These are phyloP conservation scores for Thyatira batis DNA, from an alignment of 2,888 invertebrate genomes.

Conservation along the genomic window DNA sequence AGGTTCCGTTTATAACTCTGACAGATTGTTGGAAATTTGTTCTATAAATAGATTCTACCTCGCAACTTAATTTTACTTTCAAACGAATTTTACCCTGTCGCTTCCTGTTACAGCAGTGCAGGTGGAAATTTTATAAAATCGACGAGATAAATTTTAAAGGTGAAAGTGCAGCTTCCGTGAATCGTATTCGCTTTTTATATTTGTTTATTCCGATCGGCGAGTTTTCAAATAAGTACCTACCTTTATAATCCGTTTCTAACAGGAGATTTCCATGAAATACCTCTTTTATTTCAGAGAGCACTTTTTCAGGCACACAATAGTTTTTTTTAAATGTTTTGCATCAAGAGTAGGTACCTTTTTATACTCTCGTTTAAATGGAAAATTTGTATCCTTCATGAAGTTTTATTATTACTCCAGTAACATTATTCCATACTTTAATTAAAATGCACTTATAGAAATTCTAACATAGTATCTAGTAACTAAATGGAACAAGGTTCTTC, in stretches of 20 bases:
- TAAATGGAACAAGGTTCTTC: not conserved
- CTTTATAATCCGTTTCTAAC: not conserved
- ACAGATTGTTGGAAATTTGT: not conserved
- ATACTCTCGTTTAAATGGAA: too few species aligned
- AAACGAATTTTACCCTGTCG: not conserved
- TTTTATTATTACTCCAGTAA: too few species aligned
- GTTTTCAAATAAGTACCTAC: too few species aligned
- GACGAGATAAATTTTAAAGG: not conserved
- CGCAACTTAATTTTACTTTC: not conserved
- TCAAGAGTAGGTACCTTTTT: too few species aligned
- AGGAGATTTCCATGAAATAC: not conserved
- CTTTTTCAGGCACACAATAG: too few species aligned
- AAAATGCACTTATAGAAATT: not conserved
- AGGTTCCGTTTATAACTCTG: not conserved
- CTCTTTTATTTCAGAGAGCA: not conserved
- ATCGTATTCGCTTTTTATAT: not conserved
- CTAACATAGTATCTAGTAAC: not conserved
- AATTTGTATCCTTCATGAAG: too few species aligned
- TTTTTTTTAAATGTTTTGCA: too few species aligned
- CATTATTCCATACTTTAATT: too few species aligned
- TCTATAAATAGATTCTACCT: not conserved
- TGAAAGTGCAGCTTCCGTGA: not conserved
- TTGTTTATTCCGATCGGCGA: not conserved
- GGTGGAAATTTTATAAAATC: not conserved
- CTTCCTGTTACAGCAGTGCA: not conserved